Evolutionary conservation across 92 coral and sea anemone genomes (phyloP), one percentile per base, ranked within the genome.

Genomic region (Epizoanthus ramosus): DNA sequence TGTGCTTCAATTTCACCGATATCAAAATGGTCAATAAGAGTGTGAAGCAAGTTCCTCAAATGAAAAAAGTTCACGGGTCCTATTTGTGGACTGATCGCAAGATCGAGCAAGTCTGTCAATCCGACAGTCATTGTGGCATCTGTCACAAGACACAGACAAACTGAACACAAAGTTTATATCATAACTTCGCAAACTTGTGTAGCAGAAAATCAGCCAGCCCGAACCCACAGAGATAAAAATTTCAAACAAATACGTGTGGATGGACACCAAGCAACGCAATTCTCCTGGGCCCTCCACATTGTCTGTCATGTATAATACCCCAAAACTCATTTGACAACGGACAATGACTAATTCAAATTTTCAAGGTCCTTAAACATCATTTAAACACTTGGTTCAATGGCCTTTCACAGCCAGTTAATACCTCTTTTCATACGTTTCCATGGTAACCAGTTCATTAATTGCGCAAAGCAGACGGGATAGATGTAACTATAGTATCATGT

Each of bases 51-150:
- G 74, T 95, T 92, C 57, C 98, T 52, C 61, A 95, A 71, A 75
- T 95, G 98, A 68, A 95, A 90, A 85, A 95, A 95, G 83, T 95
- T 95, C 57, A 95, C 98, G 9, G 98, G 95, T 53, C 98, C 97
- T 56, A 93, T 93, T 61, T 95, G 93, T 16, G 94, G 95, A 83
- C 98, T 90, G 41, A 95, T 95, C 12, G 98, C 98, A 60, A 93
- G 79, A 71, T 95, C 98, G 58, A 95, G 82, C 83, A 95, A 69
- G 71, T 95, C 92, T 45, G 92, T 88, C 5, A 95, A 73, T 60
- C 93, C 93, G 13, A 95, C 86, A 3, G 98, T 94, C 98, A 95
- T 95, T 43, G 79, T 77, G 81, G 59, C 10, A 22, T 54, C 57
- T 22, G 8, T 3, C 8, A 21, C 15, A 0, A 57, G 23, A 31